phyloP scores from a whole-genome alignment of 2,113 vertebrate genomes.

The Melanostigma gelatinosum region DNA sequence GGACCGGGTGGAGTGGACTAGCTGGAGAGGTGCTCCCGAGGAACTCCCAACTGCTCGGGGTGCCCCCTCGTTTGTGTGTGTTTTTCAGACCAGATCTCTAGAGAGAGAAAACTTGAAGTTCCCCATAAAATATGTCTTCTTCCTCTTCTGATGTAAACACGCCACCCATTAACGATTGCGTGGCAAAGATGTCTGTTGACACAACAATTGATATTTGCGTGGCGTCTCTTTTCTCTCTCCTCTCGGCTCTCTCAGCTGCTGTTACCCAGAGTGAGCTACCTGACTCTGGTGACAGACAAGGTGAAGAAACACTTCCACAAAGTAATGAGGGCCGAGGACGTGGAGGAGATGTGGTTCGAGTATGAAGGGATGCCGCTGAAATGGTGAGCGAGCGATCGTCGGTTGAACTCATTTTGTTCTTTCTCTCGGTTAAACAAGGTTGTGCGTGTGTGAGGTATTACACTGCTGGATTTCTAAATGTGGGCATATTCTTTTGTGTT shows the following conservation, averaged over 20 bases:
- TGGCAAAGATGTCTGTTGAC: background rate
- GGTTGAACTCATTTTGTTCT: background rate
- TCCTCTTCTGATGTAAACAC: background rate
- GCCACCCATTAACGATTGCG: background rate
- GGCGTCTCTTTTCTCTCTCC: background rate
- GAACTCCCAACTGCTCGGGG: too few relatives aligned
- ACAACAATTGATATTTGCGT: background rate
- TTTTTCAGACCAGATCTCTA: too few relatives aligned
- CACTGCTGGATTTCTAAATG: too few relatives aligned
- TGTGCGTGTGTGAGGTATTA: background rate
- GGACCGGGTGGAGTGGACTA: too few relatives aligned
- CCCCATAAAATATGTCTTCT: too few relatives aligned
- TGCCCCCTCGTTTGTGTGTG: too few relatives aligned
- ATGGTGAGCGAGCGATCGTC: conserved; percentile 83
- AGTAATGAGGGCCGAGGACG: conserved; percentile 93
- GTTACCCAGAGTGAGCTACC: conserved; percentile 96
- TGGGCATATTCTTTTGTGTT: background rate
- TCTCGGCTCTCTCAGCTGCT: conserved; percentile 84
- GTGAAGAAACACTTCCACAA: conserved; percentile 99
- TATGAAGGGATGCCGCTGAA: conserved; percentile 96
- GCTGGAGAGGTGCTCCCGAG: too few relatives aligned
- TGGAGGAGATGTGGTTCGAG: conserved; percentile 98
- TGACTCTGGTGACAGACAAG: conserved; percentile 97
- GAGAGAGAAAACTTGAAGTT: too few relatives aligned
- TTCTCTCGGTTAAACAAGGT: background rate